phyloP scores from a whole-genome alignment of 2,888 invertebrate genomes.

The Leptopilina myrica region DNA sequence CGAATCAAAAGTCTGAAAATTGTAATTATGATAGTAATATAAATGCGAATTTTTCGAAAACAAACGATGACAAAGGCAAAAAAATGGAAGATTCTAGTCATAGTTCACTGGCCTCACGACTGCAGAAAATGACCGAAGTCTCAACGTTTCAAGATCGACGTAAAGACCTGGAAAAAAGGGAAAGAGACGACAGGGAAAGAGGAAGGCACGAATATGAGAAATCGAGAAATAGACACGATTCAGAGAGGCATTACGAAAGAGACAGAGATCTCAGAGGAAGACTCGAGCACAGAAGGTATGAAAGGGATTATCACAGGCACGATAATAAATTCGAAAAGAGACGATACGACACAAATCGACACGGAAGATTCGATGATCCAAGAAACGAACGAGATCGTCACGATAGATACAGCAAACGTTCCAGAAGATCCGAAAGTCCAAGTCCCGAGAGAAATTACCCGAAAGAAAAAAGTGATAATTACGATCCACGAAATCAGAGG shows the following conservation, averaged over 20 bases:
- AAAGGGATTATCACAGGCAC: slow-evolving; percentile 14
- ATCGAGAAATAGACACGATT: slow-evolving; percentile 30
- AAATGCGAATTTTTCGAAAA: not conserved
- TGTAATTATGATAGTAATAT: not conserved
- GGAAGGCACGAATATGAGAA: slow-evolving; percentile 14
- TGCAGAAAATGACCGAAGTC: not conserved
- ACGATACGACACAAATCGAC: not conserved
- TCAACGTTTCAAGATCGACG: not conserved
- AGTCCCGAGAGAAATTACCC: not conserved
- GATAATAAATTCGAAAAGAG: slow-evolving; percentile 1
- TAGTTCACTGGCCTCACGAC: not conserved
- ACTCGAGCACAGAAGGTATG: slow-evolving; percentile 19
- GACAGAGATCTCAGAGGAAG: slow-evolving; percentile 13
- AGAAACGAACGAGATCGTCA: not conserved
- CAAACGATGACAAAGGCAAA: not conserved
- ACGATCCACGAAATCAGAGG: not conserved
- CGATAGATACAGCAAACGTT: not conserved
- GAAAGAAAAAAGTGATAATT: not conserved
- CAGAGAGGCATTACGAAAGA: slow-evolving; percentile 19
- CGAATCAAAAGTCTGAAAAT: not conserved
- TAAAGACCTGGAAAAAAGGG: not conserved
- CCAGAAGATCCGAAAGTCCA: not conserved
- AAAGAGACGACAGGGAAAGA: slow-evolving; percentile 5
- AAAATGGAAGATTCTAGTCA: not conserved
- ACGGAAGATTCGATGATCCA: not conserved